Conservation (phyloP, 2,888 invertebrate genomes). For the Clusia tigrina region DNA sequence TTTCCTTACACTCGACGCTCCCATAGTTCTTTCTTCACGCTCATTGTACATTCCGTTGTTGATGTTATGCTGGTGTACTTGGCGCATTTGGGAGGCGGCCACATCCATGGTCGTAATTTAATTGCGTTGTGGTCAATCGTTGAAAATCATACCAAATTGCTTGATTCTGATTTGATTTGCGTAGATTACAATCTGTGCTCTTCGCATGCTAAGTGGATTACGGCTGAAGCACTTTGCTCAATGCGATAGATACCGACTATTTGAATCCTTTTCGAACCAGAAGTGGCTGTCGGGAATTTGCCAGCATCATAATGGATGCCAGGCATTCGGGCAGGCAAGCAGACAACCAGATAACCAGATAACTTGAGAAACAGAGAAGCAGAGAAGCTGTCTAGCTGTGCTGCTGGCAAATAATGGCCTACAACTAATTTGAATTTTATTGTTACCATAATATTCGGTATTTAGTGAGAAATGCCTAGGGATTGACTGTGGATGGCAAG, state of each 20-base stretch:
- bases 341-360: too few relatives aligned
- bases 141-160: slow-evolving; percentile 56
- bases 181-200: slow-evolving; percentile 47
- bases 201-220: slow-evolving; percentile 47
- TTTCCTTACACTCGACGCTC: too few relatives aligned
- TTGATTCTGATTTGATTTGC: slow-evolving; percentile 61
- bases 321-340: too few relatives aligned
- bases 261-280: slow-evolving; percentile 36
- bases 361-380: too few relatives aligned
- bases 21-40: background rate
- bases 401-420: slow-evolving; percentile 47
- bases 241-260: slow-evolving; percentile 33
- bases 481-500: background rate
- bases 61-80: too few relatives aligned
- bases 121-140: slow-evolving; percentile 60
- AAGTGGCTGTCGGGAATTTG: background rate
- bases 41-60: background rate
- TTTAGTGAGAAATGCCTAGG: background rate
- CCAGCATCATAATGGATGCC: too few relatives aligned
- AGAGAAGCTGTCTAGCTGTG: slow-evolving; percentile 9
- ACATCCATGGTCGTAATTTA: slow-evolving; percentile 49
- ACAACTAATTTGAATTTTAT: slow-evolving; percentile 59
- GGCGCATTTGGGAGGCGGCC: background rate
- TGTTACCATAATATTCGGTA: slow-evolving; percentile 24
- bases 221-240: slow-evolving; percentile 37